phyloP scores from a whole-genome alignment of 2,888 invertebrate genomes.

The Leptura quadrifasciata region DNA sequence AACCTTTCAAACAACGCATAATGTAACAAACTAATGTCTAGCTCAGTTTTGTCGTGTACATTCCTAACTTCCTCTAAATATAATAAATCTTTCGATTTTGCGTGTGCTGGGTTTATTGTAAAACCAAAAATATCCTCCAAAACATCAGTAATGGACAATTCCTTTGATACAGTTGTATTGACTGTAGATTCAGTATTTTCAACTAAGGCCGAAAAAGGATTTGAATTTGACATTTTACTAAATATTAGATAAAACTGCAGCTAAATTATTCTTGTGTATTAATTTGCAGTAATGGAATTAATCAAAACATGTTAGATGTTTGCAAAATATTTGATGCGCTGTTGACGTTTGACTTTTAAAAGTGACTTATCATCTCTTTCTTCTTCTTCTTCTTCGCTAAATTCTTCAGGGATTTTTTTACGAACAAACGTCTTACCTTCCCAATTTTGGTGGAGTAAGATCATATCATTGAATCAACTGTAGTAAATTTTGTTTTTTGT shows the following conservation, averaged over 20 bases:
- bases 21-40: conserved; percentile 82
- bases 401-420: neutral
- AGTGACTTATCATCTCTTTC: neutral
- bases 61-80: conserved; percentile 80
- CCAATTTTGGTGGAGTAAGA: too few relatives aligned
- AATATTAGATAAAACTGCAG: neutral
- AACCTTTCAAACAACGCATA: conserved; percentile 88
- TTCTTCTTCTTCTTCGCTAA: neutral
- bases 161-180: conserved; percentile 41
- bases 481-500: too few relatives aligned
- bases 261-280: neutral
- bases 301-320: neutral
- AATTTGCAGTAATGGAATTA: neutral
- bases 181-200: conserved; percentile 46
- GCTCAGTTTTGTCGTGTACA: conserved; percentile 73
- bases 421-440: neutral
- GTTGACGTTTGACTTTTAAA: conserved; percentile 3
- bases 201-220: conserved; percentile 66
- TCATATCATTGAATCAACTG: too few relatives aligned
- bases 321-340: neutral
- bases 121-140: conserved; percentile 83
- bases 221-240: conserved; percentile 58
- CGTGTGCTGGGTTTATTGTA: conserved; percentile 76
- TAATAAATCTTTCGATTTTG: conserved; percentile 75
- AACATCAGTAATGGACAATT: conserved; percentile 64